These are phyloP conservation scores for Sceloporus tristichus DNA, from an alignment of 2,113 vertebrate species.

Conservation along the genomic window DNA sequence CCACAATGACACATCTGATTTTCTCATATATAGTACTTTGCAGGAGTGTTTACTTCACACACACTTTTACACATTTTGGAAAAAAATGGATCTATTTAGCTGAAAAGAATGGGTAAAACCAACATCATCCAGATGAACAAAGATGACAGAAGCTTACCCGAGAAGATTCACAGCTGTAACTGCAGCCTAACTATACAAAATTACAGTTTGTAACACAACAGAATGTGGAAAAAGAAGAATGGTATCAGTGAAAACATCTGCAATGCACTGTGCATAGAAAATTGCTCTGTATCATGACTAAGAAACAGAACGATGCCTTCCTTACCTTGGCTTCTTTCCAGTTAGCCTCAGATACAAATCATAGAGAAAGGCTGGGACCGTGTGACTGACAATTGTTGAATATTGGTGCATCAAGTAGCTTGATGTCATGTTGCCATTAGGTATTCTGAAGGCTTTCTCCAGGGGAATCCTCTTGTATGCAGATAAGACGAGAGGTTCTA, in stretches of 20 bases:
- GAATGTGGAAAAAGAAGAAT: too few relatives aligned
- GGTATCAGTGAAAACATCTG: too few relatives aligned
- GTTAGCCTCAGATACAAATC: conserved; percentile 91
- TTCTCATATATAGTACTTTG: not conserved
- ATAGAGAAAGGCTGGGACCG: conserved; percentile 89
- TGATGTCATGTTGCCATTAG: conserved; percentile 86
- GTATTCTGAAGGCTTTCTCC: conserved; percentile 91
- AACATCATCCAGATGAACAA: too few relatives aligned
- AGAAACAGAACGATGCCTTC: fast-evolving
- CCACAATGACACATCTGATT: too few relatives aligned
- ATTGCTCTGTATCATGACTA: not conserved
- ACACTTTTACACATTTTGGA: too few relatives aligned
- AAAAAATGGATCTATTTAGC: too few relatives aligned
- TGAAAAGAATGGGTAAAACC: too few relatives aligned
- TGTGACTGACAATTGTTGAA: conserved; percentile 93
- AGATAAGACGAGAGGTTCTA: conserved; percentile 87
- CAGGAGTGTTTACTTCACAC: too few relatives aligned
- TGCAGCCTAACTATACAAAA: too few relatives aligned
- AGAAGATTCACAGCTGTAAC: too few relatives aligned
- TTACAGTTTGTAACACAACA: too few relatives aligned
- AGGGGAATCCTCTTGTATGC: conserved; percentile 89
- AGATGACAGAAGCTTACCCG: too few relatives aligned
- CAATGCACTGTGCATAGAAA: not conserved
- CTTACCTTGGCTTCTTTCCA: conserved; percentile 93
- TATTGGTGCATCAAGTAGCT: conserved; percentile 89